These are phyloP conservation scores for Thymallus thymallus DNA, from an alignment of 2,113 vertebrate genomes.

Conservation along the genomic window DNA sequence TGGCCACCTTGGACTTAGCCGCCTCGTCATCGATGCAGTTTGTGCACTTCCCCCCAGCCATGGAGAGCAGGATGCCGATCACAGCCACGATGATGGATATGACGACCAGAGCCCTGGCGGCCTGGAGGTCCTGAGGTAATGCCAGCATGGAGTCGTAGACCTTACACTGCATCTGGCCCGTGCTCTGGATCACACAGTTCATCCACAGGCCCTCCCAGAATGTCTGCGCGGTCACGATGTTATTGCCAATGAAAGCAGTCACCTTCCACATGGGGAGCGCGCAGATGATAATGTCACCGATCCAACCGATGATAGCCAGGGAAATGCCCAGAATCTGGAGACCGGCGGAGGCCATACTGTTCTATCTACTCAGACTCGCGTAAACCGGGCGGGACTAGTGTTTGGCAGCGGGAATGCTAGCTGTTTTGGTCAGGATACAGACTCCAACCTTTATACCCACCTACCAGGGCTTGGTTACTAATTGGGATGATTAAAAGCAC, in stretches of 20 bases:
- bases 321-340: conserved; percentile 70
- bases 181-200: conserved; percentile 4
- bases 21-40: conserved; percentile 2
- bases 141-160: conserved; percentile 13
- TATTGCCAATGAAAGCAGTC: background rate
- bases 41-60: conserved; percentile 5
- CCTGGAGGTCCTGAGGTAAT: background rate
- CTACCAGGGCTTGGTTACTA: background rate
- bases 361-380: background rate
- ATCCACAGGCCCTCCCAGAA: conserved; percentile 11
- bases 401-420: background rate
- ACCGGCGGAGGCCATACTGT: conserved; percentile 55
- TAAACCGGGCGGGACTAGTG: background rate
- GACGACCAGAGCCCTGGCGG: background rate
- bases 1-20: background rate
- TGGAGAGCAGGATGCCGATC: background rate
- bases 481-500: background rate
- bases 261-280: conserved; percentile 33
- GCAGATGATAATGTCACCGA: conserved; percentile 76
- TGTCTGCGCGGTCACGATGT: background rate
- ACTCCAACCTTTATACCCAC: background rate
- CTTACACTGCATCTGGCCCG: conserved; percentile 13
- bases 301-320: conserved; percentile 68
- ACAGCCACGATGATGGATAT: conserved; percentile 8
- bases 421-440: background rate